These are phyloP conservation scores for Notechis scutatus DNA, from an alignment of 2,113 vertebrate species.

Conservation along the genomic window DNA sequence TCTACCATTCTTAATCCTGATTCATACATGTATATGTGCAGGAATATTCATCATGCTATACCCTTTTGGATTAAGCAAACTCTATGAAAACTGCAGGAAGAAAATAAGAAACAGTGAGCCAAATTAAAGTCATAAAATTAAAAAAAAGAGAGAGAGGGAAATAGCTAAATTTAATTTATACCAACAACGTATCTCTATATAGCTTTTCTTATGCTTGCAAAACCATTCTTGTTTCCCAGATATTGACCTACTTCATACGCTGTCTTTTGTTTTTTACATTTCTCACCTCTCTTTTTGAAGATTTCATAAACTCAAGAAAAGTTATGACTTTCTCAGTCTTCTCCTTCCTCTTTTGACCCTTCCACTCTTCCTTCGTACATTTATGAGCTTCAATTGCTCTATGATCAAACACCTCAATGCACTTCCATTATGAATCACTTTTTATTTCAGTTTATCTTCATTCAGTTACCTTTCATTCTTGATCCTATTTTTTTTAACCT, in stretches of 20 bases:
- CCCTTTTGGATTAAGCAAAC: neutral
- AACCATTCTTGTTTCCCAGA: neutral
- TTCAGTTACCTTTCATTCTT: neutral
- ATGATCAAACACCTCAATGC: neutral
- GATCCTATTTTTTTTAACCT: neutral
- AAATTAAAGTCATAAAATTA: neutral
- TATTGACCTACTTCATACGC: neutral
- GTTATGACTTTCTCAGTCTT: neutral
- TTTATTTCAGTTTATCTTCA: neutral
- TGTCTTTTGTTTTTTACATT: neutral
- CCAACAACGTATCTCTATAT: neutral
- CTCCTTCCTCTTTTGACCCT: neutral
- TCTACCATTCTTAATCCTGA: neutral
- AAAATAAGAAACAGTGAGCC: neutral
- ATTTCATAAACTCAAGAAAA: neutral
- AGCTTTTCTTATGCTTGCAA: neutral
- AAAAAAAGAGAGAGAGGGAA: neutral
- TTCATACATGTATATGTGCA: neutral
- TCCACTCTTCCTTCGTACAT: neutral
- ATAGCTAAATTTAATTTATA: neutral
- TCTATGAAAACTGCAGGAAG: neutral
- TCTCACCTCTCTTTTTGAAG: neutral
- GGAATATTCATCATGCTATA: neutral
- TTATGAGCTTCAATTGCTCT: neutral
- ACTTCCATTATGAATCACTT: neutral